Conservation (phyloP, 1,140 invertebrate species). For the Plodia interpunctella region DNA sequence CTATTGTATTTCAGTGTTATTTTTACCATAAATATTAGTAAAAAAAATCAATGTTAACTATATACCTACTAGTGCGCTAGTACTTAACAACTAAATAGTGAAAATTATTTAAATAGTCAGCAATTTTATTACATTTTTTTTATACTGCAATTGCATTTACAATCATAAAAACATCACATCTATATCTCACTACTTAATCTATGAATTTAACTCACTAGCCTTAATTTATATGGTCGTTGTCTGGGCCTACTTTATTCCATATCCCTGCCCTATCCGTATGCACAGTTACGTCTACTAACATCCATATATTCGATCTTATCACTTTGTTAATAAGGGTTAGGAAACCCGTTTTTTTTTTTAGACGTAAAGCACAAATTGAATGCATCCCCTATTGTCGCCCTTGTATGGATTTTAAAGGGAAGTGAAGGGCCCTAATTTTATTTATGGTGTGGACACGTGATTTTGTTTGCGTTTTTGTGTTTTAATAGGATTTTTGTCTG, state of each 20-base stretch:
- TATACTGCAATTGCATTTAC: no score
- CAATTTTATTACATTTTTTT: no score
- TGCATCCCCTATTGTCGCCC: constrained; percentile 2
- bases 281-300: neutral
- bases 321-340: neutral
- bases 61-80: no score
- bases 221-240: constrained; percentile 10
- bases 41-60: no score
- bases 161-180: no score
- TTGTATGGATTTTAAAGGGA: constrained; percentile 9
- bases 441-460: constrained; percentile 12
- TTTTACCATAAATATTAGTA: no score
- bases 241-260: constrained; percentile 2
- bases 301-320: neutral
- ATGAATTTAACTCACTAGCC: neutral
- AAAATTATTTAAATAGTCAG: no score
- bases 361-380: constrained; percentile 9
- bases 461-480: neutral
- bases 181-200: neutral
- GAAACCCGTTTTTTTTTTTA: neutral
- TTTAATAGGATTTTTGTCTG: neutral
- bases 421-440: constrained; percentile 8
- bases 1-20: no score
- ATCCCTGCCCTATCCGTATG: neutral
- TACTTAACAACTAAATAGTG: no score